Conservation (phyloP, 2,797 vertebrate species). For the Psittacula derbiana region DNA sequence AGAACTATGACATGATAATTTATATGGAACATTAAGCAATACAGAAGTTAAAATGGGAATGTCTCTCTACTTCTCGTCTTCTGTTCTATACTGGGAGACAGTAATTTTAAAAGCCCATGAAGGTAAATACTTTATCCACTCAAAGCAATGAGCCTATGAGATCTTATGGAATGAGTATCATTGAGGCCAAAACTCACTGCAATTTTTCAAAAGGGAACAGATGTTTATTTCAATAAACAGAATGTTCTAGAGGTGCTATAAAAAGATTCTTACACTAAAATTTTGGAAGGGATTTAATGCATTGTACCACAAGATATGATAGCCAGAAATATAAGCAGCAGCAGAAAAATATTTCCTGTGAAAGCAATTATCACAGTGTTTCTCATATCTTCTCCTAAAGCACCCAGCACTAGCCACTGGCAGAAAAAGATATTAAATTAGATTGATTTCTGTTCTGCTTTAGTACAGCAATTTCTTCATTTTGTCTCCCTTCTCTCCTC, state of each 20-base stretch:
- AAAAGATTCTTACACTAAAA: background rate
- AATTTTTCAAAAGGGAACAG: background rate
- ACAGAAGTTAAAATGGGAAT: background rate
- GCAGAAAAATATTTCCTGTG: slow-evolving; percentile 9
- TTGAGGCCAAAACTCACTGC: background rate
- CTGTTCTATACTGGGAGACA: slow-evolving; percentile 2
- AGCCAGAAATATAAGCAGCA: background rate
- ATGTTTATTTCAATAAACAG: background rate
- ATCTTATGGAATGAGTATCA: background rate
- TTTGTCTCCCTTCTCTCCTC: background rate
- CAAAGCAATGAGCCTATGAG: background rate
- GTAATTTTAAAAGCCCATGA: background rate
- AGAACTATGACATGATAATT: background rate
- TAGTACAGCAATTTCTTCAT: background rate
- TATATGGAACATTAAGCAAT: slow-evolving; percentile 27
- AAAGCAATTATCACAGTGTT: slow-evolving; percentile 37
- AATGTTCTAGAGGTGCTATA: background rate
- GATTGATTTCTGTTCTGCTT: slow-evolving; percentile 14
- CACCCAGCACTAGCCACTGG: background rate
- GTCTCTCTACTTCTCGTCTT: slow-evolving; percentile 1
- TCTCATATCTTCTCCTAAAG: slow-evolving; percentile 1
- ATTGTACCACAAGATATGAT: background rate
- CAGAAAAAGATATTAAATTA: slow-evolving; percentile 44
- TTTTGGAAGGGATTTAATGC: background rate
- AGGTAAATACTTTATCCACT: slow-evolving; percentile 20